Base-by-base conservation (phyloP, 2,113 vertebrate genomes). In the Pungitius pungitius region DNA sequence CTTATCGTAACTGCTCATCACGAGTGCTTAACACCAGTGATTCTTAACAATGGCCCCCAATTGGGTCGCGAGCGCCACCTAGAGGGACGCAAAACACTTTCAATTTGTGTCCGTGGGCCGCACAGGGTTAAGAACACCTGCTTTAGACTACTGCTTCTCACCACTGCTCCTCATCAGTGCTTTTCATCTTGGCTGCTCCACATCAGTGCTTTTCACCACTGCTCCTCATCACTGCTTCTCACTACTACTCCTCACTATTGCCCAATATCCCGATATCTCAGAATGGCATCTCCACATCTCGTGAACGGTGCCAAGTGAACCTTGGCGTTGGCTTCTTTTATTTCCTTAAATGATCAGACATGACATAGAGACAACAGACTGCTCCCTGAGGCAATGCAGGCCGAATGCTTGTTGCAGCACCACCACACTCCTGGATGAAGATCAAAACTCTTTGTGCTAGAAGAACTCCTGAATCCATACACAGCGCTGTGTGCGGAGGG, bases 381-480 rank as follows among this genome's bases (percentile, higher is more conserved):
- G 37, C 20, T 64, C 73, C 82, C 54, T 0, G 66, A 85, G 76
- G 76, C 66, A 6, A 55, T 7, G 26, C 55, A 49, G 61, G 69
- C 43, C 68, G n/a, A 35, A 35, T 35, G 33, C 33, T 35, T 35
- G 11, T 40, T 59, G 61, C 45, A 39, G 47, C 62, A 15, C 20
- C 54, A 43, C 75, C 57, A 15, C 60, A 11, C 63, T 55, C 63
- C 80, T 87, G 82, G 82, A 59, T 65, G 37, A 22, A 65, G 67
- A 82, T 87, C 77, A 85, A 73, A 83, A 61, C 55, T 78, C 47
- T 2, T 13, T 71, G 66, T 69, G 68, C 58, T 69, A 70, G 30
- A 73, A 59, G 37, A 55, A 57, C 60, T 60, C 60, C 62, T 52
- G 22, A 75, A 76, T 64, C 10, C 73, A 62, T 59, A 56, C 39